Evolutionary conservation across 2,797 vertebrate species (phyloP).

Genomic region (Rhinophrynus dorsalis): DNA sequence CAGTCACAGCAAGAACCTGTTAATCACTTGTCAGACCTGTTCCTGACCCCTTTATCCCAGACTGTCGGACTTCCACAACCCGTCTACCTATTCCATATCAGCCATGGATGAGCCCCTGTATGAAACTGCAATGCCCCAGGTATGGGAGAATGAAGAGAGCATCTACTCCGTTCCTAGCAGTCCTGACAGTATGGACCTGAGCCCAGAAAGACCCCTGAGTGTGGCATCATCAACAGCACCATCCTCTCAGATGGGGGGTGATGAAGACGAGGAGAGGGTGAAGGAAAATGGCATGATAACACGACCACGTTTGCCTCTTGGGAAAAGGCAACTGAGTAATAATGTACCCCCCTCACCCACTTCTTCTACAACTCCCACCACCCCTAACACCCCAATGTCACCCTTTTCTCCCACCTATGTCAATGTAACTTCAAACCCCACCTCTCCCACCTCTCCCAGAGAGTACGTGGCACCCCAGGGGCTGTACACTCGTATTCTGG

Average conservation of each 20-base stretch:
- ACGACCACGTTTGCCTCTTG: neutral
- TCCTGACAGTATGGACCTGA: slow-evolving; percentile 32
- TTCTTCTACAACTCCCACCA: slow-evolving; percentile 23
- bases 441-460: slow-evolving; percentile 27
- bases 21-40: no score
- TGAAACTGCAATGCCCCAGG: slow-evolving; percentile 3
- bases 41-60: neutral
- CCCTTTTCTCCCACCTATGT: neutral
- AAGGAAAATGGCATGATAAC: neutral
- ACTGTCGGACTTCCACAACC: neutral
- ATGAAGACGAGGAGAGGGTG: neutral
- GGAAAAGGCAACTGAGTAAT: neutral
- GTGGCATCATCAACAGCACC: neutral
- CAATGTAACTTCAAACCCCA: neutral
- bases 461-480: slow-evolving; percentile 17
- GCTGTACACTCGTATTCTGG: slow-evolving; percentile 10
- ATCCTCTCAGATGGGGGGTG: neutral
- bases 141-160: slow-evolving; percentile 6
- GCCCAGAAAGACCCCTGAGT: slow-evolving; percentile 1
- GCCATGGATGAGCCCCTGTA: slow-evolving; percentile 22
- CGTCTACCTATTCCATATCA: neutral
- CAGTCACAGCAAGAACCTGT: no score
- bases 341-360: neutral
- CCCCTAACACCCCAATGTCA: slow-evolving; percentile 4
- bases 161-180: slow-evolving; percentile 20